phyloP scores from a whole-genome alignment of 2,888 invertebrate genomes.

The Ceriagrion tenellum region DNA sequence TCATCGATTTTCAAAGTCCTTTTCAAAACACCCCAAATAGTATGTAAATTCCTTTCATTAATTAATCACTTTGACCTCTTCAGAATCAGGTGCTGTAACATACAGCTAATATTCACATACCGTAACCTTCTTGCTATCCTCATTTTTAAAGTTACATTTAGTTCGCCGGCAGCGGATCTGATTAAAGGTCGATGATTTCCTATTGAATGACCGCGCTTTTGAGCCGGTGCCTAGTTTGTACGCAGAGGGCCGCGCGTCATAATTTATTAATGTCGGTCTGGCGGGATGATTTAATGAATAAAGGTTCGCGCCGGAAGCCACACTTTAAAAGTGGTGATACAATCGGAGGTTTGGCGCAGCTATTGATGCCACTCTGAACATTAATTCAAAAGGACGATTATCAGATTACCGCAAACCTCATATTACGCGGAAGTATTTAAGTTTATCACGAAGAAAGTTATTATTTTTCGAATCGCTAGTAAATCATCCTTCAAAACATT shows the following conservation, averaged over 20 bases:
- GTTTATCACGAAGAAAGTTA: neutral
- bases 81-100: too few species aligned
- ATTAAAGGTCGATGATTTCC: neutral
- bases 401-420: neutral
- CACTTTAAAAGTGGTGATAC: neutral
- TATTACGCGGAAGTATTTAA: neutral
- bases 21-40: too few species aligned
- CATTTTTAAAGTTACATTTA: neutral
- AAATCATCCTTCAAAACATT: too few species aligned
- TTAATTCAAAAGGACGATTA: neutral
- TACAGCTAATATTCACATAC: too few species aligned
- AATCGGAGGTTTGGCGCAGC: neutral
- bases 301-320: neutral
- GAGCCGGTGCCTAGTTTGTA: neutral
- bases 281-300: neutral
- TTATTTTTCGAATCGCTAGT: too few species aligned
- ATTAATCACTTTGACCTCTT: too few species aligned
- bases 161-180: neutral
- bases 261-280: neutral
- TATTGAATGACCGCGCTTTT: neutral
- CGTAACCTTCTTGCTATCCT: too few species aligned
- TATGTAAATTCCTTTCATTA: too few species aligned
- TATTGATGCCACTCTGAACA: neutral
- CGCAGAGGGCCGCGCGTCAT: neutral
- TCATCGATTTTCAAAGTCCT: too few species aligned